These are phyloP conservation scores for Sparidentex hasta DNA, from an alignment of 2,797 vertebrate genomes.

Conservation along the genomic window DNA sequence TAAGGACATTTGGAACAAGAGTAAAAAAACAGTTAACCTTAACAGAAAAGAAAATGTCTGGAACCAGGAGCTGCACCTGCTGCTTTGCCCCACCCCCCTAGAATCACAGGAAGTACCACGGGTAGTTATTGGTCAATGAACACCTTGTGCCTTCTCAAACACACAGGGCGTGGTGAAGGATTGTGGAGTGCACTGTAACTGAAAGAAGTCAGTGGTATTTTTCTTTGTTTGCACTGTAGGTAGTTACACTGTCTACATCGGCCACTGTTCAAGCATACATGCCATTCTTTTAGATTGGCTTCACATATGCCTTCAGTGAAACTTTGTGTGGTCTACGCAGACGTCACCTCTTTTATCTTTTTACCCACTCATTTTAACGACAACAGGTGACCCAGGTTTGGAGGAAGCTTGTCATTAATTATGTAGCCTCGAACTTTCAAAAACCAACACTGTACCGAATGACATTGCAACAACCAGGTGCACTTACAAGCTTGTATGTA, in stretches of 20 bases:
- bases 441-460: too few relatives aligned
- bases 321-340: neutral
- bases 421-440: too few relatives aligned
- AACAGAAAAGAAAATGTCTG: constrained; percentile 36
- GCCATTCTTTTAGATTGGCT: constrained; percentile 8
- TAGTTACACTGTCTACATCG: constrained; percentile 15
- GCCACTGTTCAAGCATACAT: constrained; percentile 4
- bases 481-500: too few relatives aligned
- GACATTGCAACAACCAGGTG: too few relatives aligned
- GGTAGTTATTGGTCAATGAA: constrained; percentile 41
- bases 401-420: too few relatives aligned
- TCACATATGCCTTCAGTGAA: neutral
- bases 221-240: constrained; percentile 34
- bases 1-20: constrained; percentile 16
- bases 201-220: neutral
- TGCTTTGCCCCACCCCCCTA: constrained; percentile 40
- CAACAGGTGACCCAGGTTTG: too few relatives aligned
- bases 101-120: constrained; percentile 42
- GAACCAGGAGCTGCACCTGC: constrained; percentile 58
- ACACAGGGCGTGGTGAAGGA: constrained; percentile 51
- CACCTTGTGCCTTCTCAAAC: constrained; percentile 27
- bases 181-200: constrained; percentile 21
- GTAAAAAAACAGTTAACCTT: constrained; percentile 26
- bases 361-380: too few relatives aligned
- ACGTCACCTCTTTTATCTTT: neutral